A percentile compares a stretch with the other conserved stretches of the same genome.
These are phyloP conservation scores for Tipula unca DNA, from an alignment of 2,888 invertebrate genomes.

Conservation along the genomic window DNA sequence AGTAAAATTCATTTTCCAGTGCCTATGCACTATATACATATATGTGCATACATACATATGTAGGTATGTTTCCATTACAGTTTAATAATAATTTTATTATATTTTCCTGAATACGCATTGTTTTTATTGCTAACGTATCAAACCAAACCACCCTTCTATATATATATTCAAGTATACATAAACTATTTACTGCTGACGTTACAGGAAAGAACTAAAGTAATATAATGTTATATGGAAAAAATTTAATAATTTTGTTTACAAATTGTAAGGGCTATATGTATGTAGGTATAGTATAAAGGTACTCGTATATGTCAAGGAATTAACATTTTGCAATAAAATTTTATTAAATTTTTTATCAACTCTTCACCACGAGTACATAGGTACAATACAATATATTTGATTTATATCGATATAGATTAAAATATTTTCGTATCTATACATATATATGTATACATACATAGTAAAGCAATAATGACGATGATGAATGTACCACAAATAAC, in stretches of 20 bases:
- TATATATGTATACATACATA: not conserved
- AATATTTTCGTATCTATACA: no score
- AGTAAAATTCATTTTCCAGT: no score
- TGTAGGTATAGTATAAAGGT: not conserved
- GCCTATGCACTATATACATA: no score
- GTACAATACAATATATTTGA: not conserved
- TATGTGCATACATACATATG: no score
- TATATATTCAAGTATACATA: not conserved
- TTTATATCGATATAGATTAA: not conserved
- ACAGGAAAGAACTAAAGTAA: not conserved
- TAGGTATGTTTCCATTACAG: no score
- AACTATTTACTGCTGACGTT: not conserved
- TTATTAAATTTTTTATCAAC: not conserved
- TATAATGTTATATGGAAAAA: not conserved
- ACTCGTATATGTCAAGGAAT: not conserved
- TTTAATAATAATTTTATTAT: not conserved
- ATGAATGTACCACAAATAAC: not conserved
- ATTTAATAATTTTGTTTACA: not conserved
- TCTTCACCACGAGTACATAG: not conserved
- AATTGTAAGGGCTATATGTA: not conserved
- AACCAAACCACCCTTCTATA: not conserved
- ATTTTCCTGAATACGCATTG: not conserved
- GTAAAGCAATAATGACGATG: not conserved
- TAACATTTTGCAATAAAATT: not conserved
- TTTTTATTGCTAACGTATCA: not conserved